A percentile compares a stretch with the other conserved stretches of the same genome.
Evolutionary conservation across 2,797 vertebrate genomes (phyloP).

Genomic region (Setipinna tenuifilis): DNA sequence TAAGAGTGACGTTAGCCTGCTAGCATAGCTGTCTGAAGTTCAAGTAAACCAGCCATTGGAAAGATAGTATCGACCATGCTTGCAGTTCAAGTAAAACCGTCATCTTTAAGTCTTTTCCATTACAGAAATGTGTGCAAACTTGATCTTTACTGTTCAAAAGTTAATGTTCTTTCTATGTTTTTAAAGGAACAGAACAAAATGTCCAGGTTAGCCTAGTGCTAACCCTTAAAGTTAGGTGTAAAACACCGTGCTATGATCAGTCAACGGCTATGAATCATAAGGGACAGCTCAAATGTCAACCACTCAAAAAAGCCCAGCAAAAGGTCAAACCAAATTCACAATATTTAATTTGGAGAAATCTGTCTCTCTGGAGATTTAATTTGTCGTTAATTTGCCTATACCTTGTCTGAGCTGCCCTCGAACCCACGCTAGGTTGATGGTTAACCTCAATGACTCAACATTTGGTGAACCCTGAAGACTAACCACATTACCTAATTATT

Average conservation of each 20-base stretch:
- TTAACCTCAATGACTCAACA: too few species aligned
- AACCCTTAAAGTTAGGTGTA: not conserved
- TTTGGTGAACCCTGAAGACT: too few species aligned
- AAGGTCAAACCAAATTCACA: not conserved
- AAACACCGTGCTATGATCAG: not conserved
- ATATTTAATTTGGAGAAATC: not conserved
- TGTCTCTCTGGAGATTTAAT: not conserved
- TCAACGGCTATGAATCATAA: not conserved
- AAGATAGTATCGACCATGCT: not conserved
- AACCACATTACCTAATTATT: too few species aligned
- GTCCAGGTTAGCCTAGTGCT: not conserved
- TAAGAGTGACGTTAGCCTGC: not conserved
- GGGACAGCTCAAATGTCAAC: not conserved
- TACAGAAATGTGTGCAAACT: not conserved
- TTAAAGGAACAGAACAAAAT: not conserved
- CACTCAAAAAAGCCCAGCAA: not conserved
- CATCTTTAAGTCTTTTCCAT: not conserved
- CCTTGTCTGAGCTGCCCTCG: too few species aligned
- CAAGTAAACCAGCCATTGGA: not conserved
- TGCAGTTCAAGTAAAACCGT: not conserved
- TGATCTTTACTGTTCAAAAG: not conserved
- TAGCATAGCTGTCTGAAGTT: conserved; percentile 5
- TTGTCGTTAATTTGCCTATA: too few species aligned
- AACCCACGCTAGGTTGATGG: too few species aligned
- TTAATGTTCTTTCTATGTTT: not conserved